phyloP scores from a whole-genome alignment of 1,140 invertebrate species.

The Pteromalus puparum region DNA sequence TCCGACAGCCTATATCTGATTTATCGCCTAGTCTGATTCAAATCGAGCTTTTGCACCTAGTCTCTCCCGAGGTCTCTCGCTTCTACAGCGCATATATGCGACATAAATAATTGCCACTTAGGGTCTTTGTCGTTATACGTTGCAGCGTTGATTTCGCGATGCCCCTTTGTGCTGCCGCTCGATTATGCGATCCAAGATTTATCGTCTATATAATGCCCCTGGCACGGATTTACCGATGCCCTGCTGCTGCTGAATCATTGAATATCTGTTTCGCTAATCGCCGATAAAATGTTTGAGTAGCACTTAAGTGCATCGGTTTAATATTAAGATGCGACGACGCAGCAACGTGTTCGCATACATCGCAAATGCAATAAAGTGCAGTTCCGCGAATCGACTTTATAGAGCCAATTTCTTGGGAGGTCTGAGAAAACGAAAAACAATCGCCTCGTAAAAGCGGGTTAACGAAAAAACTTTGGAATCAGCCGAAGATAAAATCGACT shows the following conservation, averaged over 20 bases:
- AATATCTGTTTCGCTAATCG: constrained; percentile 55
- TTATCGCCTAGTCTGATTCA: constrained; percentile 62
- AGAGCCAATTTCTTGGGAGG: constrained; percentile 51
- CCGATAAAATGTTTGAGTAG: constrained; percentile 52
- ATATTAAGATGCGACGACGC: constrained; percentile 27
- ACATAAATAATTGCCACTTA: constrained; percentile 69
- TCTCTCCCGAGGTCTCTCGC: constrained; percentile 30
- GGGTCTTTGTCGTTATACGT: constrained; percentile 61
- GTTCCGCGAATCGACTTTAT: background rate
- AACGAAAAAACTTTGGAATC: background rate
- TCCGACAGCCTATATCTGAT: constrained; percentile 62
- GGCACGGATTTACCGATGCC: constrained; percentile 14
- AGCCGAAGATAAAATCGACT: constrained; percentile 36
- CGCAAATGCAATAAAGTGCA: background rate
- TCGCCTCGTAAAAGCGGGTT: constrained; percentile 17
- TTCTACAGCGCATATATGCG: constrained; percentile 38
- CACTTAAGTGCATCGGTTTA: background rate
- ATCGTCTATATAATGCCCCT: constrained; percentile 54
- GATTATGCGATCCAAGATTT: constrained; percentile 62
- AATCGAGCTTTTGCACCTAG: constrained; percentile 42
- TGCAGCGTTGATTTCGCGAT: constrained; percentile 51
- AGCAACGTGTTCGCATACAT: too few relatives aligned
- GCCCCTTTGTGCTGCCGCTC: constrained; percentile 53
- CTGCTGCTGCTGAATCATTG: constrained; percentile 60
- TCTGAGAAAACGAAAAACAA: background rate